Percentiles rank a stretch among this genome's conserved stretches.
Conservation (phyloP, 1,140 invertebrate species). For the Temnothorax curvispinosus region DNA sequence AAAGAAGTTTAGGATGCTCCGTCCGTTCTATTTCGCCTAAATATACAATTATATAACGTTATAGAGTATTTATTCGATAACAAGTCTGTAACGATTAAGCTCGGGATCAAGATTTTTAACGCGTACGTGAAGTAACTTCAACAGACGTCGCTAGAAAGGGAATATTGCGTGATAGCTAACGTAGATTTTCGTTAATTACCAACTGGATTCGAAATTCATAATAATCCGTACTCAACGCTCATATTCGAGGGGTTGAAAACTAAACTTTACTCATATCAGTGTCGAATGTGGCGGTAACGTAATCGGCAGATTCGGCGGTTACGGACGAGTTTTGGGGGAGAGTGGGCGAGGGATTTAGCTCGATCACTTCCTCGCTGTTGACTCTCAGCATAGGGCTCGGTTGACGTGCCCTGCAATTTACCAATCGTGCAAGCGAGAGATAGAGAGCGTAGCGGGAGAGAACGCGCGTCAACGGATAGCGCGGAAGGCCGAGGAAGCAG, state of each 20-base stretch:
- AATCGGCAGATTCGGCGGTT: slow-evolving; percentile 76
- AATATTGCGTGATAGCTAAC: neutral
- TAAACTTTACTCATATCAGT: slow-evolving; percentile 82
- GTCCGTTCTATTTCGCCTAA: neutral
- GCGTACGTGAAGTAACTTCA: neutral
- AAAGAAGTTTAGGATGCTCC: neutral
- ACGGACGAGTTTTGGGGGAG: slow-evolving; percentile 82
- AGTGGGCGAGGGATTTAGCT: slow-evolving; percentile 86
- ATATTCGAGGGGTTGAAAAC: slow-evolving; percentile 5
- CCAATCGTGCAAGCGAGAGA: slow-evolving; percentile 84
- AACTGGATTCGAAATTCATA: slow-evolving; percentile 5
- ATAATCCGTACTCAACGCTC: slow-evolving; percentile 9
- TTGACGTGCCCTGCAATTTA: slow-evolving; percentile 86
- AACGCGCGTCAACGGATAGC: slow-evolving; percentile 12
- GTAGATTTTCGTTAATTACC: slow-evolving; percentile 4
- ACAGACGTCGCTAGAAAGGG: neutral
- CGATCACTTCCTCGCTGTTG: slow-evolving; percentile 91
- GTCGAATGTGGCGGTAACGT: slow-evolving; percentile 84
- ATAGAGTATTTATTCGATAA: neutral
- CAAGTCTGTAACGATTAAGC: neutral
- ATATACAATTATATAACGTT: slow-evolving; percentile 43
- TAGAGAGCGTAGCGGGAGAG: slow-evolving; percentile 73
- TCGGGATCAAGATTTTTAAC: slow-evolving; percentile 13
- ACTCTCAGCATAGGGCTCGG: slow-evolving; percentile 89
- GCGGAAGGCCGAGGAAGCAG: slow-evolving; percentile 37